Conservation (phyloP, 1,140 invertebrate species). For the Aphidius ervi region DNA sequence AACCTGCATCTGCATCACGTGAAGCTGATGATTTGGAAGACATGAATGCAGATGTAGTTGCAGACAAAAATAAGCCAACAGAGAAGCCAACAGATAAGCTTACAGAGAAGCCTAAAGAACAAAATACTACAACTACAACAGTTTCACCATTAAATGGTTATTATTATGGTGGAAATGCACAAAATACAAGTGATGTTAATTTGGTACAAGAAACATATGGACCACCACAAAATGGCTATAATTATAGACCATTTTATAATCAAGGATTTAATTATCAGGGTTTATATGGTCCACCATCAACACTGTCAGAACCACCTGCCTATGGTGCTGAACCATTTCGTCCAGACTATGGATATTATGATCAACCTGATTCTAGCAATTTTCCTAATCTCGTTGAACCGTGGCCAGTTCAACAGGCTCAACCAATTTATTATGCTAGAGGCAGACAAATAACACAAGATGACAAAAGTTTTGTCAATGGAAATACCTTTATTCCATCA, state of each 20-base stretch:
- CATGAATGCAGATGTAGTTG: neutral
- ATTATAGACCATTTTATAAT: conserved; percentile 3
- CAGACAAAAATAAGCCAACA: neutral
- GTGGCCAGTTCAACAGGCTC: neutral
- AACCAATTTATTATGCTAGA: too few species aligned
- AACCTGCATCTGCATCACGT: neutral
- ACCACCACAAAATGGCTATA: conserved; percentile 2
- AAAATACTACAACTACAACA: neutral
- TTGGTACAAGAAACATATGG: conserved; percentile 29
- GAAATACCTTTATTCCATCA: neutral
- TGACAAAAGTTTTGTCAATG: neutral
- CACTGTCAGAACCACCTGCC: neutral
- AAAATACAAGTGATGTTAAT: conserved; percentile 15
- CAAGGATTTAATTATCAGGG: neutral
- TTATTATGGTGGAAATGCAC: conserved; percentile 10
- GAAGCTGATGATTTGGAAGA: neutral
- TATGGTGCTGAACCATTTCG: neutral
- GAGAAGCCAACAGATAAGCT: too few species aligned
- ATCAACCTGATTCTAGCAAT: neutral
- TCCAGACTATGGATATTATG: neutral
- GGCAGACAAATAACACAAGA: neutral
- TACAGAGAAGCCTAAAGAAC: too few species aligned
- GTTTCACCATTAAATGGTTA: conserved; percentile 8
- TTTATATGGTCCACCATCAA: neutral
- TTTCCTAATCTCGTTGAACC: neutral